Base-by-base conservation (phyloP, 37 sponge, comb jelly and placozoan genomes). In the Lycopodina hypogea region DNA sequence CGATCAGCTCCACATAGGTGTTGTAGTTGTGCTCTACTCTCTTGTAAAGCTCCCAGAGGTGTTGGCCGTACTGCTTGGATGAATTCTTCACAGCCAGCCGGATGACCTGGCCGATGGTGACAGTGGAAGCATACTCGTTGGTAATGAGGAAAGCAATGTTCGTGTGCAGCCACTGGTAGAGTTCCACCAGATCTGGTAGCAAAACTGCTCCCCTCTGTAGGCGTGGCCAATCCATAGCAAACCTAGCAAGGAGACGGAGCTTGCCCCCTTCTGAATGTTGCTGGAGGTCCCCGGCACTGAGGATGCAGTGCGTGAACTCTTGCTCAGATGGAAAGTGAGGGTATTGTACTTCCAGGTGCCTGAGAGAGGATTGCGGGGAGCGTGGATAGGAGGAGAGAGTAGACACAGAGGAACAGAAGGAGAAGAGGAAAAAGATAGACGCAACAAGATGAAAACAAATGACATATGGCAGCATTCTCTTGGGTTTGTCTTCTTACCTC, bases 81-180 rank as follows among this genome's bases (percentile, higher is more conserved):
- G 75, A 89, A 18, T 82, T 79, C 28, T 50, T 36, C 8, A 61
- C 56, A n/a, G 76, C 82, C 45, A 73, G 56, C 40, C 76, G 30
- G 23, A 87, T 73, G 42, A 92, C 86, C 0, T 71, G 52, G 28
- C 80, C 78, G 33, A 94, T 83, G 41, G 78, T 77, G 37, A 87
- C 21, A 11, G 59, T 80, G 17, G 56, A 69, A 17, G 93, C 86
- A 30, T 51, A 28, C 23, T 92, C 89, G 38, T 82, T 84, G 52
- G 81, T 81, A 37, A 92, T 50, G 30, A 81, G 41, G 76, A 87
- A 78, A 6, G 94, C 82, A 62, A 69, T 58, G 48, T 84, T 65
- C 8, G 71, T 78, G 74, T 94, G 91, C 34, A 94, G 53, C 94
- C 94, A 94, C 36, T 69, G 84, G 76, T 94, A 94, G 69, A 94